Base-by-base conservation (phyloP, 2,113 vertebrate species). In the Corapipo altera region DNA sequence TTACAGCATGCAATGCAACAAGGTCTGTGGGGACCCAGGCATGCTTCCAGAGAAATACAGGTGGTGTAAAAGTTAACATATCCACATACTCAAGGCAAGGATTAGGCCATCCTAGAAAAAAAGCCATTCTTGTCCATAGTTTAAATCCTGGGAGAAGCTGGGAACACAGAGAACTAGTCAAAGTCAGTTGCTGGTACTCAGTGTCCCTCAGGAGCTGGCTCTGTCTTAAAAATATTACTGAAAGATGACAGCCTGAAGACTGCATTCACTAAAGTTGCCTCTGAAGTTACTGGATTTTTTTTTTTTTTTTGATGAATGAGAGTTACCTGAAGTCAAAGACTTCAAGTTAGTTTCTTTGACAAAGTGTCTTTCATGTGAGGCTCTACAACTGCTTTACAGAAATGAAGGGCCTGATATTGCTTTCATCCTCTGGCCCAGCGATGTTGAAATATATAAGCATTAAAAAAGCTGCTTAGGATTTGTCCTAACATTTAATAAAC, bases 251-350 rank as follows among this genome's bases (percentile, higher is more conserved):
- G 55, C 66, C 64, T 78, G 75, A 91, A 70, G 52, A 19, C 67
- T 65, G 49, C 35, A 30, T 73, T 80, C 59, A 43, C 43, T 76
- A 32, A 91, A 91, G 78, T 74, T 89, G 54, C 59, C 67, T 89
- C 87, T 83, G 54, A 90, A 90, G 78, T 74, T 35, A 43, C 21
- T 83, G 66, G 21, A 66, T 48, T 13, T n/a, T 51, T 17, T 21
- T 61, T 69, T 48, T 26, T 62, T 30, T 64, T 74, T 88, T 62
- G 0, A 41, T 89, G 52, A 91, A 70, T 2, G 1, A 49, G 43
- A 55, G 43, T 91, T 73, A 69, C 19, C n/a, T 54, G 15, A 96
- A 95, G 52, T 82, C 61, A 87, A 93, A 89, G 67, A 43, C 41
- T 66, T 94, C 4, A 71, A 72, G 44, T 77, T 84, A 26, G n/a